A percentile compares a stretch with the other conserved stretches of the same genome.
These are phyloP conservation scores for Coelinius sp. DNA, from an alignment of 2,888 invertebrate species.

Conservation along the genomic window DNA sequence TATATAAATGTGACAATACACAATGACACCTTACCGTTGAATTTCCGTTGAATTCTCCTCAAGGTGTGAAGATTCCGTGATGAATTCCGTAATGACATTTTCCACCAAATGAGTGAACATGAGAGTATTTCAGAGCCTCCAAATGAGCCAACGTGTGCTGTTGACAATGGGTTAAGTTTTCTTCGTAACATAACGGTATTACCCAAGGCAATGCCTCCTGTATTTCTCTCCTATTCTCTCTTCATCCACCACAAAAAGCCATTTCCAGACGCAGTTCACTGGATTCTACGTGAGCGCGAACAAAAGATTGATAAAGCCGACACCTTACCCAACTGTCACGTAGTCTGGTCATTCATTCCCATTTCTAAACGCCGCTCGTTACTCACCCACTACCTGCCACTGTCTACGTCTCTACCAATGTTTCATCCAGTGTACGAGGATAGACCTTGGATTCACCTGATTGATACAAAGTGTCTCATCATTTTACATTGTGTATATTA, in stretches of 20 bases:
- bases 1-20: background rate
- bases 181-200: slow-evolving; percentile 46
- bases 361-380: slow-evolving; percentile 42
- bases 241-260: slow-evolving; percentile 45
- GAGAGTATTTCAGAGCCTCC: slow-evolving; percentile 12
- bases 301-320: slow-evolving; percentile 46
- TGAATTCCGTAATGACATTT: slow-evolving; percentile 33
- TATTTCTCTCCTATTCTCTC: slow-evolving; percentile 49
- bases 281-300: slow-evolving; percentile 37
- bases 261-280: slow-evolving; percentile 43
- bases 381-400: slow-evolving; percentile 32
- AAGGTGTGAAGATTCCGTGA: slow-evolving; percentile 21
- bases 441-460: background rate
- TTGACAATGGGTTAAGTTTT: slow-evolving; percentile 42
- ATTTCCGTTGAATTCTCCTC: slow-evolving; percentile 17
- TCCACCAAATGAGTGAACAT: background rate
- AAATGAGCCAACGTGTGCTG: slow-evolving; percentile 33
- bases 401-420: slow-evolving; percentile 5
- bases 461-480: background rate
- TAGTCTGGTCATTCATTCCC: slow-evolving; percentile 39
- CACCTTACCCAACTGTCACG: slow-evolving; percentile 38
- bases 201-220: slow-evolving; percentile 43
- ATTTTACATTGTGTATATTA: background rate
- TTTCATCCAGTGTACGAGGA: background rate
- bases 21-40: background rate